Evolutionary conservation across 1,140 invertebrate species (phyloP).

Genomic region (Drosophila insularis): DNA sequence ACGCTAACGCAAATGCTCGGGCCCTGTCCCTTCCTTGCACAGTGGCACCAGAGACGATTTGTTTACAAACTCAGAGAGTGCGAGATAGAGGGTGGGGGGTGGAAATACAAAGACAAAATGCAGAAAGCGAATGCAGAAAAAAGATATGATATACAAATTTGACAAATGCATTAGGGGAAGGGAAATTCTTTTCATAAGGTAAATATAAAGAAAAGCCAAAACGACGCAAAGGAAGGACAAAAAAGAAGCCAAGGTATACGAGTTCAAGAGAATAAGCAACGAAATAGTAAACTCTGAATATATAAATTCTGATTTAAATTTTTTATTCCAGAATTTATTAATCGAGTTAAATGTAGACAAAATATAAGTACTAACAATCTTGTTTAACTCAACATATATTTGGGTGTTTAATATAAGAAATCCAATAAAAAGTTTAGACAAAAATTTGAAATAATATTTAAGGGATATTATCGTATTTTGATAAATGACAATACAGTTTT

Average conservation of each 20-base stretch:
- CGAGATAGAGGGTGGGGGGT: not conserved
- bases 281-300: too few species aligned
- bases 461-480: too few species aligned
- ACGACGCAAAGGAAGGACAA: not conserved
- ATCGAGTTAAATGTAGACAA: too few species aligned
- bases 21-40: constrained; percentile 41
- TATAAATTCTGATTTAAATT: too few species aligned
- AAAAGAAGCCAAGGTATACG: not conserved
- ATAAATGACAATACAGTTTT: too few species aligned
- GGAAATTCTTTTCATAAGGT: not conserved
- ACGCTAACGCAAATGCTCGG: constrained; percentile 76
- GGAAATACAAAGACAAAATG: not conserved
- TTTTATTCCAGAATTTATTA: too few species aligned
- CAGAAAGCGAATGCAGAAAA: not conserved
- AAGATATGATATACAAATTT: not conserved
- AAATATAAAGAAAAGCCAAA: not conserved
- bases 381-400: too few species aligned
- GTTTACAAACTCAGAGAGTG: not conserved
- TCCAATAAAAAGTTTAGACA: too few species aligned
- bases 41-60: constrained; percentile 22
- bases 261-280: not conserved
- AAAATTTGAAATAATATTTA: too few species aligned
- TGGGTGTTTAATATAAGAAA: too few species aligned
- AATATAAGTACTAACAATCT: too few species aligned
- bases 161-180: not conserved